Percentiles rank a stretch among this genome's conserved stretches.
These are phyloP conservation scores for Oreochromis niloticus DNA, from an alignment of 2,113 vertebrate genomes.

Conservation along the genomic window DNA sequence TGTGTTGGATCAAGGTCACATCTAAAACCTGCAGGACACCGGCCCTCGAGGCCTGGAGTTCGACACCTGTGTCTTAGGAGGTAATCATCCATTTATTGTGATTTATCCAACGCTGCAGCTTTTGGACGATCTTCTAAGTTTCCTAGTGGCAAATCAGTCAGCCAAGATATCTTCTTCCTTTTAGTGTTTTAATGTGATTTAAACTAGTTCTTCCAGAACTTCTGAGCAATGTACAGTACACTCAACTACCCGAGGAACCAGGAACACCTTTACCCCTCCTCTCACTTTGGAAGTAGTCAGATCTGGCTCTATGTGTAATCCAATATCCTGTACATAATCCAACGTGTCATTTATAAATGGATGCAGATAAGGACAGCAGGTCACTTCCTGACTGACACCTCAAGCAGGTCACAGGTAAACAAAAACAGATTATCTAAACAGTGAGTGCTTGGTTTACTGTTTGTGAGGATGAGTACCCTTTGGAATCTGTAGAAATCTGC, in stretches of 20 bases:
- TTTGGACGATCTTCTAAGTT: neutral
- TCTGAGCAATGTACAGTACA: neutral
- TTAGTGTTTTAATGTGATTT: neutral
- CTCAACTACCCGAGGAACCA: neutral
- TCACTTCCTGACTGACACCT: neutral
- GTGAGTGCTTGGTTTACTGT: neutral
- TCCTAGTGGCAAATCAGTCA: neutral
- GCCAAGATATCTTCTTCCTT: neutral
- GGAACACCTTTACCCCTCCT: neutral
- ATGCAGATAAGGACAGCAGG: constrained; percentile 17
- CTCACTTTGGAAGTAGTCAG: neutral
- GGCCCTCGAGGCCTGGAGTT: too few relatives aligned
- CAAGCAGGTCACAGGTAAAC: neutral
- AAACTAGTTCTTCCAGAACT: constrained; percentile 15
- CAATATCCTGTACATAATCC: constrained; percentile 37
- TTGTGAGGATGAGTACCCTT: neutral
- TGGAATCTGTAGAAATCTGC: neutral
- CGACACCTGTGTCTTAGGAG: too few relatives aligned
- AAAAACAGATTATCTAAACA: neutral
- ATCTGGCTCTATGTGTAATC: constrained; percentile 23
- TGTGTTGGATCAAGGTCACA: too few relatives aligned
- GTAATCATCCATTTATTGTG: neutral
- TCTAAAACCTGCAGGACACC: too few relatives aligned
- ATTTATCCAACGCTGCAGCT: neutral
- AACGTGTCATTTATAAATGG: constrained; percentile 45